These are phyloP conservation scores for Pteronotus mesoamericanus DNA, from an alignment of 2,797 vertebrate species.

Conservation along the genomic window DNA sequence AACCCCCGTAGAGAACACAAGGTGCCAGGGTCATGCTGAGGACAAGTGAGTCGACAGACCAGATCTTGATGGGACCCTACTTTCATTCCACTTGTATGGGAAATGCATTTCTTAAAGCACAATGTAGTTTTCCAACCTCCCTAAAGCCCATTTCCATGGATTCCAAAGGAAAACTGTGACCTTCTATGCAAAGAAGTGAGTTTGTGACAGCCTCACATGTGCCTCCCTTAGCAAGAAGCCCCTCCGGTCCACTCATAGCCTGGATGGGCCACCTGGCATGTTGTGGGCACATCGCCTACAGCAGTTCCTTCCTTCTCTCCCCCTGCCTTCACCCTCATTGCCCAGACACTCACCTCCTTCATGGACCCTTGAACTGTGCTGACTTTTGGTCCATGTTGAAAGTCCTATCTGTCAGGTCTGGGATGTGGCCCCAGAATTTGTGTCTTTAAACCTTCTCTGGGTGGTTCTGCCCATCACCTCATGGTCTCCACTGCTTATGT, in stretches of 20 bases:
- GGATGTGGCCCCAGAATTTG: rapidly evolving
- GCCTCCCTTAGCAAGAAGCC: not conserved
- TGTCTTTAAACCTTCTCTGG: not conserved
- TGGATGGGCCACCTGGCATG: not conserved
- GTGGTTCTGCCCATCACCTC: rapidly evolving
- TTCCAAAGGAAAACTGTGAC: rapidly evolving
- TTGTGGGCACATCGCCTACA: rapidly evolving
- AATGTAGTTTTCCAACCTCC: not conserved
- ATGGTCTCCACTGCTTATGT: rapidly evolving
- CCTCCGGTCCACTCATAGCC: rapidly evolving
- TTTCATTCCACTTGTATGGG: not conserved
- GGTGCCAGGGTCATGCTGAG: not conserved
- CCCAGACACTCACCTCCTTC: not conserved
- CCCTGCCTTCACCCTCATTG: rapidly evolving
- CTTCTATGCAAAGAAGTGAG: not conserved
- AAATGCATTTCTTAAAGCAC: not conserved
- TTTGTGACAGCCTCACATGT: rapidly evolving
- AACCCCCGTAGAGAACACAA: not conserved
- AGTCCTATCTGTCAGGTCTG: not conserved
- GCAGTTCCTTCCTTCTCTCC: rapidly evolving
- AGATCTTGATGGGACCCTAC: rapidly evolving
- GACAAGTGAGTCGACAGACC: rapidly evolving
- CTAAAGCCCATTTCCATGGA: rapidly evolving
- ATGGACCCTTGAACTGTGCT: too few relatives aligned
- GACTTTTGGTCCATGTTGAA: not conserved